Evolutionary conservation across 2,888 invertebrate genomes (phyloP).

Genomic region (Sinodicranocentrus sp.): DNA sequence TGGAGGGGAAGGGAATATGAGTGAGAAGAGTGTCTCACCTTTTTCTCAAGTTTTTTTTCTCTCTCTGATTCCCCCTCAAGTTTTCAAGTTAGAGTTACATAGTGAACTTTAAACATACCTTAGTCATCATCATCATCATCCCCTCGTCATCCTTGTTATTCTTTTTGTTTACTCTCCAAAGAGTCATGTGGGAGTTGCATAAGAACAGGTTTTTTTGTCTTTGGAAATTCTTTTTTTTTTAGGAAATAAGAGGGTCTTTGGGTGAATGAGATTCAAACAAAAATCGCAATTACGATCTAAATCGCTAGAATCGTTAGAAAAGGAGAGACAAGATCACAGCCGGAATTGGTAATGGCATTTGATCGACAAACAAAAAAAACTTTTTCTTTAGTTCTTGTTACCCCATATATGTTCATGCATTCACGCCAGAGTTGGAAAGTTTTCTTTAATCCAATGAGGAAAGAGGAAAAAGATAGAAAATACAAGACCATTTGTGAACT

Average conservation of each 20-base stretch:
- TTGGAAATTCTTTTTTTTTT: neutral
- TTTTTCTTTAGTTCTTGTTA: neutral
- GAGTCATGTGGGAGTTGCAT: slow-evolving; percentile 34
- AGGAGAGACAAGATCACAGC: neutral
- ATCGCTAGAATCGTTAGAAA: neutral
- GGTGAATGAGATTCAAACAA: slow-evolving; percentile 20
- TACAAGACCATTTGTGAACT: too few species aligned
- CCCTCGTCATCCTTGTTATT: slow-evolving; percentile 5
- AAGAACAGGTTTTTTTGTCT: neutral
- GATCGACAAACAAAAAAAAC: slow-evolving; percentile 2
- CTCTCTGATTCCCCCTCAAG: neutral
- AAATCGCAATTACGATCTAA: slow-evolving; percentile 12
- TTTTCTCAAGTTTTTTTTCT: neutral
- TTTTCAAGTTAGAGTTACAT: neutral
- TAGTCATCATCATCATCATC: slow-evolving; percentile 7
- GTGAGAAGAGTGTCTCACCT: slow-evolving; percentile 12
- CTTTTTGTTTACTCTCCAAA: slow-evolving; percentile 33
- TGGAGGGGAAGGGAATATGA: neutral
- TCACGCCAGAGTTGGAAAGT: too few species aligned
- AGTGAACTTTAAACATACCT: slow-evolving; percentile 37
- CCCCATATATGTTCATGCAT: too few species aligned
- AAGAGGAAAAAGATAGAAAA: too few species aligned
- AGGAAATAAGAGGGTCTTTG: neutral
- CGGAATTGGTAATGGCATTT: neutral
- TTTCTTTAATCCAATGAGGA: too few species aligned